These are phyloP conservation scores for Catharus bicknelli DNA, from an alignment of 2,113 vertebrate genomes.

Conservation along the genomic window DNA sequence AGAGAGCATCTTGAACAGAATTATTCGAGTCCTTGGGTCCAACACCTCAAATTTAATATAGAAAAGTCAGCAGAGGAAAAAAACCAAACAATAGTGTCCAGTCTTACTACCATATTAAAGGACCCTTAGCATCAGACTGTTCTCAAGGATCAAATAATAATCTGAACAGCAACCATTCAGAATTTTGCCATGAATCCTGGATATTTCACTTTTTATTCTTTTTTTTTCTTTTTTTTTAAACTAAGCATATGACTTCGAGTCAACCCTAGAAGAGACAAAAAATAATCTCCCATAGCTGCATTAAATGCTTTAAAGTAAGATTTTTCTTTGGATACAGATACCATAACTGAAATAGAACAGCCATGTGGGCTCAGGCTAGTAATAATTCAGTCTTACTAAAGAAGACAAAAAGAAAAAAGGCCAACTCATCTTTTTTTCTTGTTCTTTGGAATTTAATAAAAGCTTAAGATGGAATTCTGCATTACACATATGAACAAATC, in stretches of 20 bases:
- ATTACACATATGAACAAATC: background rate
- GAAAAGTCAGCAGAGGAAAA: background rate
- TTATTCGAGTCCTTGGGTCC: slow-evolving; percentile 95
- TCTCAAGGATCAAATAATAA: background rate
- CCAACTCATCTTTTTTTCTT: background rate
- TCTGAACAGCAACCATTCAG: background rate
- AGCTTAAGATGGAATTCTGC: background rate
- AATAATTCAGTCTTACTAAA: background rate
- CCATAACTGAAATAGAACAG: background rate
- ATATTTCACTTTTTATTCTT: background rate
- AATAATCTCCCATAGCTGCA: background rate
- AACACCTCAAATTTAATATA: slow-evolving; percentile 78
- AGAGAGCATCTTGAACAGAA: slow-evolving; percentile 95
- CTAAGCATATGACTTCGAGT: background rate
- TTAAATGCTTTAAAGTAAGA: background rate
- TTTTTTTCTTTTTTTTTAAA: background rate
- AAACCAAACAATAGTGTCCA: background rate
- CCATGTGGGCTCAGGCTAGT: background rate
- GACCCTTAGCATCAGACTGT: background rate
- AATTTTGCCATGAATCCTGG: background rate
- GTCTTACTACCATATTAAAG: background rate
- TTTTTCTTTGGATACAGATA: background rate
- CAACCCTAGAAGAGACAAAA: background rate
- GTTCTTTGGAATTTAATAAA: background rate
- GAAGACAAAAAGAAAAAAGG: background rate